Evolutionary conservation across 2,888 invertebrate genomes (phyloP).

Genomic region (Pomacea canaliculata): DNA sequence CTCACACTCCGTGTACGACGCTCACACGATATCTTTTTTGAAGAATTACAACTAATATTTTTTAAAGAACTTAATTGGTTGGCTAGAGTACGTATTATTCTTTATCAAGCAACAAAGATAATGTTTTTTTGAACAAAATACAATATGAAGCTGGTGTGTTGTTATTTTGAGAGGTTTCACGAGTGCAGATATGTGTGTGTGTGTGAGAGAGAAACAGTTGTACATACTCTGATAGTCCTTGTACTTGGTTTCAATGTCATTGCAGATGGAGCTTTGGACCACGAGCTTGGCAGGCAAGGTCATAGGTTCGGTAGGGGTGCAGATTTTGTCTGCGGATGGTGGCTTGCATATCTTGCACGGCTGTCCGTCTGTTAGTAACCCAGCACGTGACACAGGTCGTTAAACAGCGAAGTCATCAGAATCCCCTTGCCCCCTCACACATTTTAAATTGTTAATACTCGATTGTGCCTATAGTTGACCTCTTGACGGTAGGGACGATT

Average conservation of each 20-base stretch:
- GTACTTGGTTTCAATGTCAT: conserved; percentile 23
- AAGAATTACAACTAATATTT: not conserved
- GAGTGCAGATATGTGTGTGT: not conserved
- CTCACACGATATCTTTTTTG: no score
- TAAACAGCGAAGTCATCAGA: not conserved
- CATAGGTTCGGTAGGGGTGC: conserved; percentile 15
- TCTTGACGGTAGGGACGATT: no score
- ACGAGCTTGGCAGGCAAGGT: conserved; percentile 14
- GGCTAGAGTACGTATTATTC: no score
- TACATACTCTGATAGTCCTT: conserved; percentile 10
- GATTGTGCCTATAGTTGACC: not conserved
- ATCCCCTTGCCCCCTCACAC: not conserved
- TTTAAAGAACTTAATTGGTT: no score
- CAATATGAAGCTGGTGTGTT: not conserved
- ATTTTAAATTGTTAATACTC: not conserved
- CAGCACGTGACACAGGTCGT: not conserved
- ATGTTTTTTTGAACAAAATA: no score
- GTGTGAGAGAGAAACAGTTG: not conserved
- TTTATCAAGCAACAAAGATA: no score
- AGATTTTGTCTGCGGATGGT: not conserved
- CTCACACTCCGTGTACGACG: not conserved
- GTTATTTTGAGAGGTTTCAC: no score
- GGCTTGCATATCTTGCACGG: conserved; percentile 25
- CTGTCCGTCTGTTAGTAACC: conserved; percentile 9
- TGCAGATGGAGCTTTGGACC: conserved; percentile 17